These are phyloP conservation scores for Zygogramma bicolorata DNA, from an alignment of 2,888 invertebrate genomes.

Conservation along the genomic window DNA sequence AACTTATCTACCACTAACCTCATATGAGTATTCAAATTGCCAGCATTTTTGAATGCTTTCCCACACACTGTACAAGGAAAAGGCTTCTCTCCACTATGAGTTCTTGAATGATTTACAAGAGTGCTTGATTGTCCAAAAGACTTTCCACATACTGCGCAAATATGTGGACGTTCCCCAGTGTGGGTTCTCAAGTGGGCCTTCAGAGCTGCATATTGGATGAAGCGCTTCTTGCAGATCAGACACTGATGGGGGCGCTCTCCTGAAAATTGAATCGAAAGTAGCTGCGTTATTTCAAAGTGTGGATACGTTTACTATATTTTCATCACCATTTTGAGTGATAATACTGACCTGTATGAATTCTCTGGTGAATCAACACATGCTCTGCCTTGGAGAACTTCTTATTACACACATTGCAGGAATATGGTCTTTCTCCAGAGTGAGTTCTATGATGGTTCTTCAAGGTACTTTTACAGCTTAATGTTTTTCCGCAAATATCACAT, in stretches of 20 bases:
- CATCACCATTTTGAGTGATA: no score
- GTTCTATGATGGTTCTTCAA: constrained; percentile 51
- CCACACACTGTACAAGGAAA: constrained; percentile 53
- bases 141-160: constrained; percentile 66
- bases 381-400: constrained; percentile 55
- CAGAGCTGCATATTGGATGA: constrained; percentile 52
- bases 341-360: constrained; percentile 58
- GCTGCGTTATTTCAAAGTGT: no score
- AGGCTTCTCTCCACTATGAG: constrained; percentile 57
- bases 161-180: constrained; percentile 54
- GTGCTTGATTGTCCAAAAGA: constrained; percentile 55
- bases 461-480: constrained; percentile 52
- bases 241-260: constrained; percentile 53
- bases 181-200: constrained; percentile 57
- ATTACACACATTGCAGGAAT: constrained; percentile 53
- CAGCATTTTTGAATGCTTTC: constrained; percentile 55
- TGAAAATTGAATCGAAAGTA: no score
- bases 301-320: no score
- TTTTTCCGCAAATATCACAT: constrained; percentile 56
- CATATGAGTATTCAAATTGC: constrained; percentile 58
- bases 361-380: constrained; percentile 54
- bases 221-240: constrained; percentile 48
- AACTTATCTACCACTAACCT: constrained; percentile 29
- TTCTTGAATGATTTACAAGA: constrained; percentile 53
- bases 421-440: constrained; percentile 55